A percentile compares a stretch with the other conserved stretches of the same genome.
Conservation (phyloP, 2,797 vertebrate genomes). For the Spea hammondii region DNA sequence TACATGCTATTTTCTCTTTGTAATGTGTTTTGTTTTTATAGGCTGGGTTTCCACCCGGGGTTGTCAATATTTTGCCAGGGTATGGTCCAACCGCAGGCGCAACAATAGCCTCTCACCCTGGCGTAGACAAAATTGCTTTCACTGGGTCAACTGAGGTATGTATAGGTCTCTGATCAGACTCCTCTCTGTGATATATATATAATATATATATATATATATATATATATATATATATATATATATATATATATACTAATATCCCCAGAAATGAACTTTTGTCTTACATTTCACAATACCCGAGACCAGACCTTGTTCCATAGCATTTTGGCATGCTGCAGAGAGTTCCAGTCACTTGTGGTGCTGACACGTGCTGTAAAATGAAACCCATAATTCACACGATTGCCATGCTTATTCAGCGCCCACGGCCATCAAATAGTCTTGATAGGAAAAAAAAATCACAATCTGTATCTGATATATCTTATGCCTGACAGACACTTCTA, state of each 20-base stretch:
- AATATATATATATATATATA: too few species aligned
- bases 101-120: constrained; percentile 89
- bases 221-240: too few species aligned
- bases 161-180: constrained; percentile 12
- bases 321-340: too few species aligned
- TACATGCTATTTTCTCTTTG: constrained; percentile 56
- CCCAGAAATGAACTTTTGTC: background rate
- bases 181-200: constrained; percentile 1
- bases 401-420: too few species aligned
- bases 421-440: too few species aligned
- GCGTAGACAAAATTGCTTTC: constrained; percentile 98
- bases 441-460: too few species aligned
- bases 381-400: too few species aligned
- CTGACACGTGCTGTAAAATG: too few species aligned
- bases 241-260: background rate
- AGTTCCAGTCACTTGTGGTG: too few species aligned
- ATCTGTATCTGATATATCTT: too few species aligned
- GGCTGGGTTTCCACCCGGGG: constrained; percentile 98
- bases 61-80: constrained; percentile 98
- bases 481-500: too few species aligned
- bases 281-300: background rate
- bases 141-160: constrained; percentile 96
- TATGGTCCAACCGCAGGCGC: constrained; percentile 93
- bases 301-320: too few species aligned
- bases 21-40: constrained; percentile 79